Conservation (phyloP, 2,888 invertebrate genomes). For the Tenodera sinensis region DNA sequence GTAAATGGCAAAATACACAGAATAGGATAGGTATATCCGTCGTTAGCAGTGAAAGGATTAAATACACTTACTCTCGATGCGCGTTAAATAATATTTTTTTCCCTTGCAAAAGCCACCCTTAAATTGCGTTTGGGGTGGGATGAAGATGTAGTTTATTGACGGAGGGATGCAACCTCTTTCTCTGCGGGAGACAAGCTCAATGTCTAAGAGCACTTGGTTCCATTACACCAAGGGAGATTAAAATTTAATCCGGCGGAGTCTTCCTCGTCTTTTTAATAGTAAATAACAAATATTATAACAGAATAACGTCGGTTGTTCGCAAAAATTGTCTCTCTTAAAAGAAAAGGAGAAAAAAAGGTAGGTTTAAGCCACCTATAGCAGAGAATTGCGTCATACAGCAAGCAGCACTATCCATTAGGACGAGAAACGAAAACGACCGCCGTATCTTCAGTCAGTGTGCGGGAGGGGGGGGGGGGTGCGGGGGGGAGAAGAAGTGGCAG, state of each 20-base stretch:
- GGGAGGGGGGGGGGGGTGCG: not conserved
- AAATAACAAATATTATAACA: slow-evolving; percentile 7
- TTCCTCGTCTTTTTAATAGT: not conserved
- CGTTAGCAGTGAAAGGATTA: not conserved
- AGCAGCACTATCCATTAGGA: slow-evolving; percentile 4
- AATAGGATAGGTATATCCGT: too few relatives aligned
- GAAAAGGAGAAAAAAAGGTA: not conserved
- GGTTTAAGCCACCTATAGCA: not conserved
- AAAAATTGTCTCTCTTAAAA: slow-evolving; percentile 8
- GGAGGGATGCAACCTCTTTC: not conserved
- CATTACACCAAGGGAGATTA: not conserved
- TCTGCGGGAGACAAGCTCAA: not conserved
- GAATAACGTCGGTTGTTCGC: not conserved
- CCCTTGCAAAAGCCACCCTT: not conserved
- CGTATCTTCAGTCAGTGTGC: not conserved
- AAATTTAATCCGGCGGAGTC: not conserved
- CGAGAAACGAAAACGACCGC: slow-evolving; percentile 16
- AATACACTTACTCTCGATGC: not conserved
- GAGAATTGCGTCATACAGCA: slow-evolving; percentile 1
- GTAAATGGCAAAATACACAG: too few relatives aligned
- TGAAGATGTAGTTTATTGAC: not conserved
- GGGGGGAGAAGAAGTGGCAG: not conserved
- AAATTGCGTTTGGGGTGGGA: not conserved
- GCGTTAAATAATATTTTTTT: not conserved
- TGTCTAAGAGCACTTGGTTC: not conserved